Percentiles rank a stretch among this genome's conserved stretches.
Evolutionary conservation across 2,113 vertebrate species (phyloP).

Genomic region (Paradoxurus hermaphroditus): DNA sequence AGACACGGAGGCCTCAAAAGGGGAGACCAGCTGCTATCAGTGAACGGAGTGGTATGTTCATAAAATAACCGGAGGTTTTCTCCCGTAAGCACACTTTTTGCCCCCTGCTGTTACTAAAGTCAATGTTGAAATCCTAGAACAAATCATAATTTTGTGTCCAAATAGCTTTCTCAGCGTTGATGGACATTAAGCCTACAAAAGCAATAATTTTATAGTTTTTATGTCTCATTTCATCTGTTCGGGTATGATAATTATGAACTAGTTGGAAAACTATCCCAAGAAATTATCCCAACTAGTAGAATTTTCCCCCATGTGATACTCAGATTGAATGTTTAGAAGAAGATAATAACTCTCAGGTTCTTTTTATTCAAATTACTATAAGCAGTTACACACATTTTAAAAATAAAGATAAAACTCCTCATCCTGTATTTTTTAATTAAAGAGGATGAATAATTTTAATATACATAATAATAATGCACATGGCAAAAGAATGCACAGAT

Average conservation of each 20-base stretch:
- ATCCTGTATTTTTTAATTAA: neutral
- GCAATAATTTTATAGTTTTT: slow-evolving; percentile 5
- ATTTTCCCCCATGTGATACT: neutral
- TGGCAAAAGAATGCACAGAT: neutral
- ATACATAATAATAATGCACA: neutral
- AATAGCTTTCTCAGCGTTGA: neutral
- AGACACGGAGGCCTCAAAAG: slow-evolving; percentile 97
- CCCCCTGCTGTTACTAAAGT: neutral
- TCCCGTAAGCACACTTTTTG: neutral
- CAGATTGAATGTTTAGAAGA: neutral
- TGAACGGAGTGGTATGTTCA: slow-evolving; percentile 97
- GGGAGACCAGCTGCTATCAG: slow-evolving; percentile 98
- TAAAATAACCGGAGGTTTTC: slow-evolving; percentile 36
- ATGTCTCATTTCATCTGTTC: neutral
- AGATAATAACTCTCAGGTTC: neutral
- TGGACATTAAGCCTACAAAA: neutral
- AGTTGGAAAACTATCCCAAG: neutral
- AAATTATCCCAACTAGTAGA: neutral
- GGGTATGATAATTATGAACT: neutral
- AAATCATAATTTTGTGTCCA: slow-evolving; percentile 22
- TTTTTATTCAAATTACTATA: neutral
- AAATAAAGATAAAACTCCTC: neutral
- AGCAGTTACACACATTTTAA: neutral
- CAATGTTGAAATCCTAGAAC: neutral
- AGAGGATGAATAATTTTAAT: neutral